Percentiles rank a stretch among this genome's conserved stretches.
phyloP scores from a whole-genome alignment of 2,797 vertebrate species.

The Gastrophryne carolinensis region DNA sequence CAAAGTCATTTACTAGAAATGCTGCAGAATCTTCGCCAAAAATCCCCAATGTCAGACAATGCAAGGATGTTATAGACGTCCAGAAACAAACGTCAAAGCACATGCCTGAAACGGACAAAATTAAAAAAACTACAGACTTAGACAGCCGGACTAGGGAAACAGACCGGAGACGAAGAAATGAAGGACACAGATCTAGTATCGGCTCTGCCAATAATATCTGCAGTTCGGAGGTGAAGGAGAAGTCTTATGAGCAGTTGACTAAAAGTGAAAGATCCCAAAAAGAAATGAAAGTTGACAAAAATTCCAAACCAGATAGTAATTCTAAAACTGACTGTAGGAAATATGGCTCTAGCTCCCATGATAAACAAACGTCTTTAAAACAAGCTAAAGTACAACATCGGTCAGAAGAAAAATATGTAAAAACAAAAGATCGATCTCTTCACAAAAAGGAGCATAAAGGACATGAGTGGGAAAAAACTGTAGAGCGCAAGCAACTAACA shows the following conservation, averaged over 20 bases:
- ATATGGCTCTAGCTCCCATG: conserved; percentile 59
- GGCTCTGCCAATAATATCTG: conserved; percentile 54
- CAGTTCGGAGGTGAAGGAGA: conserved; percentile 58
- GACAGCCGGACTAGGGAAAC: conserved; percentile 55
- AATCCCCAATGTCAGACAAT: conserved; percentile 57
- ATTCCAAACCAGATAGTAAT: conserved; percentile 58
- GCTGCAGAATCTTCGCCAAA: conserved; percentile 32
- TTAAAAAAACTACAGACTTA: conserved; percentile 61
- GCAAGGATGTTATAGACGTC: conserved; percentile 39
- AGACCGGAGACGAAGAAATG: conserved; percentile 58
- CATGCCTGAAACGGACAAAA: conserved; percentile 60
- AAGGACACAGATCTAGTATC: conserved; percentile 47
- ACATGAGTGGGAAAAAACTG: conserved; percentile 62
- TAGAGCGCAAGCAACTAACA: conserved; percentile 58
- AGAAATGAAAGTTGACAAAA: no score
- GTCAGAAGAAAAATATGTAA: conserved; percentile 56
- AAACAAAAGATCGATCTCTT: conserved; percentile 63
- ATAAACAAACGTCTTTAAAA: conserved; percentile 60
- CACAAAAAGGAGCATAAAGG: conserved; percentile 65
- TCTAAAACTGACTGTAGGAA: conserved; percentile 57
- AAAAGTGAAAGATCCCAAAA: conserved; percentile 65
- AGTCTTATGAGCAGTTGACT: conserved; percentile 55
- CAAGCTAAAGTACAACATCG: conserved; percentile 60
- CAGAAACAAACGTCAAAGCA: conserved; percentile 52
- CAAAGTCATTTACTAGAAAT: conserved; percentile 55